Conservation (phyloP, 2,888 invertebrate species). For the Platycnemis pennipes region DNA sequence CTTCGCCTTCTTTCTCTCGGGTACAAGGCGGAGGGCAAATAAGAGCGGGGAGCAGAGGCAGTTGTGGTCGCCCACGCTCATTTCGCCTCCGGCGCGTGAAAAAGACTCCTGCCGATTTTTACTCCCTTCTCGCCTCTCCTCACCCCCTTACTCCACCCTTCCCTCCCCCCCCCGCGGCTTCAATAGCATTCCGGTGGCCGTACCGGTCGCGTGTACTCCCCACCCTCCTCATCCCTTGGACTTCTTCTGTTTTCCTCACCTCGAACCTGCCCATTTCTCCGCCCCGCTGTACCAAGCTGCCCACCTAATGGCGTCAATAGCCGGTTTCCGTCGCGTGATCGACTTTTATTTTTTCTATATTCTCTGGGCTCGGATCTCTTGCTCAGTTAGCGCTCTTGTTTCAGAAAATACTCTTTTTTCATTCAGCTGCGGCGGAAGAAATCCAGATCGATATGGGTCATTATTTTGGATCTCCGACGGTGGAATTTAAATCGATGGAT, state of each 20-base stretch:
- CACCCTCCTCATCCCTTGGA: not conserved
- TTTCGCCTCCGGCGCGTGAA: not conserved
- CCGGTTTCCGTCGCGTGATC: not conserved
- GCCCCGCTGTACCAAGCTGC: too few species aligned
- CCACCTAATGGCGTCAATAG: not conserved
- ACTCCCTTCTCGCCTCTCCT: not conserved
- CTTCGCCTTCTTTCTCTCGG: not conserved
- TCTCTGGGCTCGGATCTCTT: not conserved
- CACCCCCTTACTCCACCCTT: not conserved
- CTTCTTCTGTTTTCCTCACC: not conserved
- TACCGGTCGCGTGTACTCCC: not conserved
- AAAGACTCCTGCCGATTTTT: slow-evolving; percentile 44
- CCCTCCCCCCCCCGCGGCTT: not conserved
- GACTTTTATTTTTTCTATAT: not conserved
- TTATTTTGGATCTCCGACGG: too few species aligned
- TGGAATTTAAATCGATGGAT: too few species aligned
- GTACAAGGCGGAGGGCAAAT: not conserved
- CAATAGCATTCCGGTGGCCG: not conserved
- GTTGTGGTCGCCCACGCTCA: not conserved
- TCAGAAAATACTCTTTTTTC: too few species aligned
- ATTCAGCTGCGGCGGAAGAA: too few species aligned
- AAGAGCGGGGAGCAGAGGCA: too few species aligned
- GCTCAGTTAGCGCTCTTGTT: not conserved
- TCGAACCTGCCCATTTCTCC: not conserved
- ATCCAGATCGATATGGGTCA: too few species aligned